Conservation (phyloP, 2,797 vertebrate genomes). For the Xerus rutilus region DNA sequence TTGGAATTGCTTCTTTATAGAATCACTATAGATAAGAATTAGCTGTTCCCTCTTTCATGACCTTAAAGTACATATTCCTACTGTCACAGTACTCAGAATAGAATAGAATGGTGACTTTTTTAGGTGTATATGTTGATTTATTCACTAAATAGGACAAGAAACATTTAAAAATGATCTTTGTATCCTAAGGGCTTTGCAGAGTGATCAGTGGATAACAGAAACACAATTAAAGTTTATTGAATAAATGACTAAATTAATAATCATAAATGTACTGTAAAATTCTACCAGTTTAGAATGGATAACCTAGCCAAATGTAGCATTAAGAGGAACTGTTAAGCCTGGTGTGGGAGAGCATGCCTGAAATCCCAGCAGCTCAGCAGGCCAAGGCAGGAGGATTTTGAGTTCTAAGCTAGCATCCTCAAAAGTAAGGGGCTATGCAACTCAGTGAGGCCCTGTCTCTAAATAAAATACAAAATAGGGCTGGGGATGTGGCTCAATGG, state of each 20-base stretch:
- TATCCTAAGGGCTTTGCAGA: not conserved
- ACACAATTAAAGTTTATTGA: conserved; percentile 41
- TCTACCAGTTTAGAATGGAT: not conserved
- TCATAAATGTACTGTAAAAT: conserved; percentile 9
- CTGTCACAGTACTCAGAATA: not conserved
- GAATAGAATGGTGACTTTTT: not conserved
- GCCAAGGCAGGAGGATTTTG: too few species aligned
- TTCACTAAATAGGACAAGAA: conserved; percentile 12
- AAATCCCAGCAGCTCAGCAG: too few species aligned
- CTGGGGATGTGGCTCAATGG: too few species aligned
- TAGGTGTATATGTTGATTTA: not conserved
- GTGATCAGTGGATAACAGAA: not conserved
- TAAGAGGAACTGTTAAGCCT: not conserved
- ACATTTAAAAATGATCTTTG: not conserved
- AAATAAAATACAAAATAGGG: too few species aligned
- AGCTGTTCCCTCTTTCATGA: not conserved
- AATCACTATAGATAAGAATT: not conserved
- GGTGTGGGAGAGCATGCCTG: too few species aligned
- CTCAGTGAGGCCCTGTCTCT: too few species aligned
- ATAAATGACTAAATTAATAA: conserved; percentile 44
- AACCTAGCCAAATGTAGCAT: not conserved
- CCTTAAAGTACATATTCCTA: not conserved
- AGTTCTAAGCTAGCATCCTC: too few species aligned
- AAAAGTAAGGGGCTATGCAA: too few species aligned
- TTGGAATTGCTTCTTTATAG: not conserved